Evolutionary conservation across 2,113 vertebrate species (phyloP).

Genomic region (Cochlearius cochlearius): DNA sequence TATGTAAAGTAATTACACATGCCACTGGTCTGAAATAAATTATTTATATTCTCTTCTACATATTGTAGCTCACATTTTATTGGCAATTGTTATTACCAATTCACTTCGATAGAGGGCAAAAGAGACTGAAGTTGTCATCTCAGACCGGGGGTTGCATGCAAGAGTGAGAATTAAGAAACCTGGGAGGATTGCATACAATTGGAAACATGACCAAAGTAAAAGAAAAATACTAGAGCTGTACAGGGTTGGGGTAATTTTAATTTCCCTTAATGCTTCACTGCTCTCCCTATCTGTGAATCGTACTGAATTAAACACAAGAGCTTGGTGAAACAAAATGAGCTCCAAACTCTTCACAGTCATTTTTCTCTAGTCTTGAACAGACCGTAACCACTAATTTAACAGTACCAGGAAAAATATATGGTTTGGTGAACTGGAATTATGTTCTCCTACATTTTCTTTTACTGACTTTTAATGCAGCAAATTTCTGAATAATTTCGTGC

Average conservation of each 20-base stretch:
- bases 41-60: constrained; percentile 49
- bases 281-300: background rate
- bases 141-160: background rate
- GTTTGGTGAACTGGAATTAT: background rate
- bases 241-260: constrained; percentile 19
- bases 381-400: background rate
- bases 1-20: constrained; percentile 57
- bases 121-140: constrained; percentile 65
- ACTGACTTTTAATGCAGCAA: background rate
- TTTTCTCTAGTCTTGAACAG: background rate
- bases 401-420: background rate
- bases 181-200: constrained; percentile 1
- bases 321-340: background rate
- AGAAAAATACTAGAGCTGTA: constrained; percentile 25
- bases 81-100: constrained; percentile 62
- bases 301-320: background rate
- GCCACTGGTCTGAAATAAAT: constrained; percentile 42
- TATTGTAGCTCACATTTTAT: constrained; percentile 23
- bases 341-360: background rate
- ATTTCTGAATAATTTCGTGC: background rate
- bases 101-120: constrained; percentile 73
- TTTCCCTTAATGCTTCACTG: constrained; percentile 11
- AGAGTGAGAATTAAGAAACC: constrained; percentile 32
- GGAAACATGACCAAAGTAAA: constrained; percentile 25
- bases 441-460: background rate